Evolutionary conservation across 2,888 invertebrate species (phyloP).

Genomic region (Onthophagus sagittarius): DNA sequence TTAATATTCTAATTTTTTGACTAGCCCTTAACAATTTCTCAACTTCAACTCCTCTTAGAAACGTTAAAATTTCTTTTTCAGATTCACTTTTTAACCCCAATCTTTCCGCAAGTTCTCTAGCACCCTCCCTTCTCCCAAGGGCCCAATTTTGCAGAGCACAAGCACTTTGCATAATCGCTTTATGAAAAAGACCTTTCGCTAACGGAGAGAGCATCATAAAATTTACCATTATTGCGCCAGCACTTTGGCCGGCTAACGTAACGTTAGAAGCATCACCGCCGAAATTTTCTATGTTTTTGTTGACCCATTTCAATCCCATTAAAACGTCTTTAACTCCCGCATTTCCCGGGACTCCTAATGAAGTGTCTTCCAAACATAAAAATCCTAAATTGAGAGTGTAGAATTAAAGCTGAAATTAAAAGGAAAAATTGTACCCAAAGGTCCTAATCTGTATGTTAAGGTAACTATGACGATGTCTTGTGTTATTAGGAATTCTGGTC

Average conservation of each 20-base stretch:
- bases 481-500: conserved; percentile 43
- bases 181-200: conserved; percentile 40
- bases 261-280: conserved; percentile 53
- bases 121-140: not conserved
- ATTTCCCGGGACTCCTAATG: conserved; percentile 53
- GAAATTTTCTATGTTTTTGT: conserved; percentile 50
- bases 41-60: conserved; percentile 1
- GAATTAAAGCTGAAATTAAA: not conserved
- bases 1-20: conserved; percentile 8
- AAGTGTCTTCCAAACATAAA: conserved; percentile 47
- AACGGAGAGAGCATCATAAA: conserved; percentile 51
- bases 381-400: conserved; percentile 45
- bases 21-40: conserved; percentile 1
- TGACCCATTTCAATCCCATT: conserved; percentile 52
- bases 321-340: conserved; percentile 54
- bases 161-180: conserved; percentile 26
- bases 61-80: conserved; percentile 14
- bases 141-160: conserved; percentile 12
- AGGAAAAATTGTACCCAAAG: conserved; percentile 19
- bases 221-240: conserved; percentile 51
- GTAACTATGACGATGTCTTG: conserved; percentile 43
- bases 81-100: conserved; percentile 1
- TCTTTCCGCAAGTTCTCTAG: not conserved
- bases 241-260: conserved; percentile 54
- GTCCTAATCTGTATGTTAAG: conserved; percentile 40